Conservation (phyloP, 2,797 vertebrate genomes). For the Chrosomus eos region DNA sequence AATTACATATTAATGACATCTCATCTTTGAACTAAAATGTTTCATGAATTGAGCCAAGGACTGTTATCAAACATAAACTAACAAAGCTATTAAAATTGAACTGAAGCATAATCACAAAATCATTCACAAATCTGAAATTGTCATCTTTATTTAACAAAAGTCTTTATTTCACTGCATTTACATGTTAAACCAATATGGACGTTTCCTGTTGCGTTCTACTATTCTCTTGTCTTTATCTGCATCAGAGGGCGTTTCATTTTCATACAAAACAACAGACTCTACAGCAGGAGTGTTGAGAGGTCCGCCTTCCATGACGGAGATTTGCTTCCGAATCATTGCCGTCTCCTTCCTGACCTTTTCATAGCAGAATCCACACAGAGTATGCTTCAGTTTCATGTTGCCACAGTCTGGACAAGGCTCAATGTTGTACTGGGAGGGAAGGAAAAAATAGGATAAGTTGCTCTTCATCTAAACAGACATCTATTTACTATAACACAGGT, state of each 20-base stretch:
- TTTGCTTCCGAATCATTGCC: conserved; percentile 79
- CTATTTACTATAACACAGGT: not conserved
- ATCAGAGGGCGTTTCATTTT: conserved; percentile 80
- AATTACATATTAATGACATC: conserved; percentile 28
- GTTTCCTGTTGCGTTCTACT: conserved; percentile 86
- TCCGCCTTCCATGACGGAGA: conserved; percentile 83
- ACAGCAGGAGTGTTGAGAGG: conserved; percentile 80
- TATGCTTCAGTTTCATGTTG: conserved; percentile 90
- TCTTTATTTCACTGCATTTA: conserved; percentile 13
- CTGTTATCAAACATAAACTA: not conserved
- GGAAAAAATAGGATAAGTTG: not conserved
- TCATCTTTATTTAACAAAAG: conserved; percentile 50
- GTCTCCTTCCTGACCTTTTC: conserved; percentile 87
- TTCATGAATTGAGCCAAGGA: not conserved
- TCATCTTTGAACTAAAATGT: conserved; percentile 48
- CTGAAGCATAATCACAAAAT: not conserved
- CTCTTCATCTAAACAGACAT: not conserved
- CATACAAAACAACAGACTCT: conserved; percentile 88
- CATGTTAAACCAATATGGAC: conserved; percentile 88
- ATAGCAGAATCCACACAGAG: conserved; percentile 92
- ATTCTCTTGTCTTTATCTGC: conserved; percentile 86
- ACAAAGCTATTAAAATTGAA: not conserved
- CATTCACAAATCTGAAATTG: not conserved
- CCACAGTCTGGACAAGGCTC: conserved; percentile 91
- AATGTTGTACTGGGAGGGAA: conserved; percentile 83